Conservation (phyloP, 2,888 invertebrate species). For the Eledona agricola region DNA sequence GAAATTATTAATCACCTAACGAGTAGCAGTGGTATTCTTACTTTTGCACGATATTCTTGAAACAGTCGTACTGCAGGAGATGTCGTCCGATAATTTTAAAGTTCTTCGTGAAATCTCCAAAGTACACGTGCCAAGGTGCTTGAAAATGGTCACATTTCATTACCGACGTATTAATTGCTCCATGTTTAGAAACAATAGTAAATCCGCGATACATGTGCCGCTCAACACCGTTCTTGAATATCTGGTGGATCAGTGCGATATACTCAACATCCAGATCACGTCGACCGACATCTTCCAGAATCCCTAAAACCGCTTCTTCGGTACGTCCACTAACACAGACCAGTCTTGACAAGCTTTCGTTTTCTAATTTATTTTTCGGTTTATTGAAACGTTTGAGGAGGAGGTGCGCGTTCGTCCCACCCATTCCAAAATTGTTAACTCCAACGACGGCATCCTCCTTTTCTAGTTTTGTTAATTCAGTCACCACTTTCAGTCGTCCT, state of each 20-base stretch:
- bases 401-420: conserved; percentile 83
- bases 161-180: too few relatives aligned
- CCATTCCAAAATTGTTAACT: conserved; percentile 91
- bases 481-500: conserved; percentile 64
- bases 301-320: conserved; percentile 72
- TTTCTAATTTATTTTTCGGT: conserved; percentile 68
- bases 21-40: too few relatives aligned
- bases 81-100: too few relatives aligned
- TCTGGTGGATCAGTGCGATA: conserved; percentile 61
- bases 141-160: background rate
- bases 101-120: too few relatives aligned
- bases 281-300: conserved; percentile 70
- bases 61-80: too few relatives aligned
- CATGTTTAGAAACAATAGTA: background rate
- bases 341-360: conserved; percentile 74
- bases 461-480: conserved; percentile 62
- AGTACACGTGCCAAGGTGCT: background rate
- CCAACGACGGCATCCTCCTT: background rate
- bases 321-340: conserved; percentile 81
- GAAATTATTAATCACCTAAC: background rate
- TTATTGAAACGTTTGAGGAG: conserved; percentile 67
- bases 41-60: too few relatives aligned
- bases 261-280: conserved; percentile 71
- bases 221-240: background rate
- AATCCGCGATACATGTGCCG: background rate